Evolutionary conservation across 1,140 invertebrate genomes (phyloP), one percentile per base, ranked within the genome.

Genomic region (Drosophila rhopaloa): DNA sequence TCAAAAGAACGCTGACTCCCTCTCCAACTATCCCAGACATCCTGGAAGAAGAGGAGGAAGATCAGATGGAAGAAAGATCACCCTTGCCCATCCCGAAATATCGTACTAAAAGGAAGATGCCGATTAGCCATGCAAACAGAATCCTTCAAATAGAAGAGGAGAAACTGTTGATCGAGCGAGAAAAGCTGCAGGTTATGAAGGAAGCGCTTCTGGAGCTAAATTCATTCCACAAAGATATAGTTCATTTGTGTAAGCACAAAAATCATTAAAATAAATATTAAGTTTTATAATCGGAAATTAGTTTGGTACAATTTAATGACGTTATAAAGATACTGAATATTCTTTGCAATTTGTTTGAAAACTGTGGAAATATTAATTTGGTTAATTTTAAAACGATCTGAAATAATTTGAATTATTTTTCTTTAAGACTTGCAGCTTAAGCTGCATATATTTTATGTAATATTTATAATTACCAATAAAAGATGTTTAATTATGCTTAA

Each of bases 101-200:
- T 37, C n/a, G 2, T 24, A n/a, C 13, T 3, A n/a, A 50, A 16
- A 38, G 24, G 8, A 38, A 32, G 1, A 13, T 14, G 13, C 13
- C 14, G 8, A 11, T 40, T 27, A 47, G 27, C 9, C 10, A 29
- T 6, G 14, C 62, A 11, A 50, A 50, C 4, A 27, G 47, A 38
- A 27, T 83, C 40, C 9, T 83, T 4, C 19, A 84, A 66, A 83
- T 83, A n/a, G 81, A 83, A 29, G 62, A 84, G 27, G 76, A 83
- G 27, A 83, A 83, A 14, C 46, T 83, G 9, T 10, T 24, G 3
- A 58, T 83, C 10, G 80, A 83, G 27, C 58, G 55, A 19, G 70
- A 85, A 29, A 88, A 85, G 44, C 65, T 85, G 0, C 44, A 67
- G 35, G 79, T 85, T 9, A 85, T 85, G 70, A 78, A 72, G 32